These are phyloP conservation scores for Pemphredon lugubris DNA, from an alignment of 2,888 invertebrate genomes.

Conservation along the genomic window DNA sequence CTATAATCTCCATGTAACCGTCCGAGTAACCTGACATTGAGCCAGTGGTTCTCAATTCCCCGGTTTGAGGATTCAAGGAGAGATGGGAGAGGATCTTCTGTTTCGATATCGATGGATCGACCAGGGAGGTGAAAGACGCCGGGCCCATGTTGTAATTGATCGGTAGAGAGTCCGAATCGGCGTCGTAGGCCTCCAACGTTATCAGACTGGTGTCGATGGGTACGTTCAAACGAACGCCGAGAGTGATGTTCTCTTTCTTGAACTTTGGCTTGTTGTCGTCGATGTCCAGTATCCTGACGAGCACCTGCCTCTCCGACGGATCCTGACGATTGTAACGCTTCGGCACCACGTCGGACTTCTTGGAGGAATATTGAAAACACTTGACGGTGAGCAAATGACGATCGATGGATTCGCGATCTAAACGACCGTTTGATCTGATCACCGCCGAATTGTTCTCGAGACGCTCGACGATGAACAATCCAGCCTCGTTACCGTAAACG, in stretches of 20 bases:
- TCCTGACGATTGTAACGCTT: conserved; percentile 87
- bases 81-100: conserved; percentile 81
- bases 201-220: conserved; percentile 88
- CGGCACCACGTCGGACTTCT: conserved; percentile 75
- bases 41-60: conserved; percentile 85
- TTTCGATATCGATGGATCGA: conserved; percentile 83
- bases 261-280: conserved; percentile 90
- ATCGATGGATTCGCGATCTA: conserved; percentile 86
- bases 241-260: conserved; percentile 84
- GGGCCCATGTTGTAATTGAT: conserved; percentile 86
- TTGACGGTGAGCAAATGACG: conserved; percentile 86
- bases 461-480: conserved; percentile 85
- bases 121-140: conserved; percentile 86
- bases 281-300: conserved; percentile 86
- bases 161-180: conserved; percentile 86
- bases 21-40: conserved; percentile 76
- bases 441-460: conserved; percentile 86
- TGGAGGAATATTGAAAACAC: conserved; percentile 84
- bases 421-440: conserved; percentile 84
- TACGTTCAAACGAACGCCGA: conserved; percentile 89
- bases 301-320: conserved; percentile 86
- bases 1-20: conserved; percentile 76
- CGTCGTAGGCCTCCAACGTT: conserved; percentile 86
- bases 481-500: conserved; percentile 88
- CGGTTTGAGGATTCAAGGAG: conserved; percentile 86